Evolutionary conservation across 1,140 invertebrate genomes (phyloP), one percentile per base, ranked within the genome.

Genomic region (Oncopeltus fasciatus): DNA sequence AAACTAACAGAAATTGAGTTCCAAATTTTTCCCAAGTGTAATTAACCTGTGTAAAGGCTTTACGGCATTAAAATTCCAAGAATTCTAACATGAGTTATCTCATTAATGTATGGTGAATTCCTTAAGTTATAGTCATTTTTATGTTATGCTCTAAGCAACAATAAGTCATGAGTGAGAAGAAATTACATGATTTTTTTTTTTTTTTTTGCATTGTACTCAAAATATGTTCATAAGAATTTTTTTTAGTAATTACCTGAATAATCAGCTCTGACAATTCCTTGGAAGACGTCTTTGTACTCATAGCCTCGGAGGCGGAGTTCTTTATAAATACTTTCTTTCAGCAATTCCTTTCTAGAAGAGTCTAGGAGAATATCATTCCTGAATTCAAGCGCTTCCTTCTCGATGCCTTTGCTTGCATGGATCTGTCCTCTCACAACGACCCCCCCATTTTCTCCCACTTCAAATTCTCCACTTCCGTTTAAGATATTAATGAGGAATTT

Each of bases 231-330:
- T n/a, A n/a, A n/a, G n/a, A n/a, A n/a, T n/a, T n/a, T n/a, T n/a
- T n/a, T n/a, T n/a, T n/a, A n/a, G n/a, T 26, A 16, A 8, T 67
- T 65, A 72, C 83, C 86, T 67, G 80, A 75, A 64, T 84, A 81
- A 68, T 91, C 84, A 0, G 84, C 77, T 14, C 77, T 69, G 1
- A 77, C 72, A 64, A 95, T 84, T 27, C 89, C 93, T 66, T 86
- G 82, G 80, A 98, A 99, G 11, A 86, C 76, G 57, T 89, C 90
- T 9, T 77, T 77, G 72, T 98, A 98, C 71, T 98, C 91, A 72
- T 98, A 98, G 8, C 95, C 95, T 64, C 94, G 78, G 0, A 98
- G 77, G 64, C 90, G 76, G 12, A 98, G 76, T 72, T 96, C 93
- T 72, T 96, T 96, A 77, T 99, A 99, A 16, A 96, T 78, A 70